phyloP scores from a whole-genome alignment of 2,113 vertebrate species.

The Grus americana region DNA sequence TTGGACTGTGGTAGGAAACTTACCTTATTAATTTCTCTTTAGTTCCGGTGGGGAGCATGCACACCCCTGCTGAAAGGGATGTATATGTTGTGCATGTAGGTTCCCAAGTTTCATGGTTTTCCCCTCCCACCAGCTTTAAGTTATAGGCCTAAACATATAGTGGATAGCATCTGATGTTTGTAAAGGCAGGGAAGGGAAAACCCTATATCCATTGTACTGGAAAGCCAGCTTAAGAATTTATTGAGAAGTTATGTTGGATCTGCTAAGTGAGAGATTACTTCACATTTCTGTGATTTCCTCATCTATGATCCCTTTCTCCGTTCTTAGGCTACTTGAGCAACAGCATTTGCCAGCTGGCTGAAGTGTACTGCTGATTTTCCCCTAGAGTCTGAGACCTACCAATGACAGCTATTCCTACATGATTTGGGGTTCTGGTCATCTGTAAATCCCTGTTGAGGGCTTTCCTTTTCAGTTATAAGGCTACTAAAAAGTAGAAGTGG shows the following conservation, averaged over 20 bases:
- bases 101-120: background rate
- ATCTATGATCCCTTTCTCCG: background rate
- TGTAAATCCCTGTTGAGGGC: background rate
- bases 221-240: background rate
- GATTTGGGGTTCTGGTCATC: background rate
- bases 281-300: background rate
- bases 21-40: background rate
- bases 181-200: background rate
- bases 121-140: background rate
- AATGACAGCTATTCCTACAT: background rate
- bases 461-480: background rate
- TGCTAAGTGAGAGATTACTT: background rate
- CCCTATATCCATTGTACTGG: accelerated
- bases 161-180: background rate
- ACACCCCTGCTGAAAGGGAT: background rate
- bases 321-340: background rate
- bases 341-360: background rate
- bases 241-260: background rate
- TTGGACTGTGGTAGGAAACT: background rate
- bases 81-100: accelerated
- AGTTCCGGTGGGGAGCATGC: background rate
- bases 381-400: background rate
- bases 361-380: background rate
- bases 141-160: background rate
- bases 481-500: background rate